Percentiles rank a stretch among this genome's conserved stretches.
These are phyloP conservation scores for Cyclura pinguis DNA, from an alignment of 2,797 vertebrate genomes.

Conservation along the genomic window DNA sequence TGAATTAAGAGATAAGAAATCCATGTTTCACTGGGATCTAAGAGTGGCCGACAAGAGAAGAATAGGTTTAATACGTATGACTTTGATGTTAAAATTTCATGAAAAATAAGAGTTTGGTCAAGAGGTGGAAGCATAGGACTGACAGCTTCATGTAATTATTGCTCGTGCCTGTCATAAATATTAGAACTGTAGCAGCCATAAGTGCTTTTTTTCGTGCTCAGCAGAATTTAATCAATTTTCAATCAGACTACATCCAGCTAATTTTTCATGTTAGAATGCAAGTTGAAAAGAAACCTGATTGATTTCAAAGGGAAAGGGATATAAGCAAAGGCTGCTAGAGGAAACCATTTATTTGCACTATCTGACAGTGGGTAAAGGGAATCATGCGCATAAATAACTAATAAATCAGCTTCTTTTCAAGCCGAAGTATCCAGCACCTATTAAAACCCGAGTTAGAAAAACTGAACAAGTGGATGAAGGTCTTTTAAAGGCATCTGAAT, in stretches of 20 bases:
- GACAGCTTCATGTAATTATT: neutral
- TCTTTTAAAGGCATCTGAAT: neutral
- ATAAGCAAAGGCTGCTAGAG: neutral
- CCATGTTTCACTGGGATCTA: too few relatives aligned
- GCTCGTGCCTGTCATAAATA: slow-evolving; percentile 1
- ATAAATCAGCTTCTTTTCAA: neutral
- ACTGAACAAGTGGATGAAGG: neutral
- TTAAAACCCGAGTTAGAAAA: neutral
- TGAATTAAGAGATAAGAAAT: neutral
- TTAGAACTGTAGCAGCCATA: slow-evolving; percentile 13
- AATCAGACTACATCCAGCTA: neutral
- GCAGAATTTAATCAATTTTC: slow-evolving; percentile 18
- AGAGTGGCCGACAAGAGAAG: neutral
- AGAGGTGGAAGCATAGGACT: neutral
- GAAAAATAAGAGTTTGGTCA: neutral
- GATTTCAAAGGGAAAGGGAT: slow-evolving; percentile 17
- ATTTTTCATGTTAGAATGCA: slow-evolving; percentile 7
- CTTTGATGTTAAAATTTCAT: neutral
- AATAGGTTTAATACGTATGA: neutral
- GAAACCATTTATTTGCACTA: neutral
- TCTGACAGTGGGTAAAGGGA: neutral
- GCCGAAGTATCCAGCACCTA: neutral
- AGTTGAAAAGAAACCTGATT: neutral
- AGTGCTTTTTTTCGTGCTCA: slow-evolving; percentile 1
- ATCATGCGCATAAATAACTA: slow-evolving; percentile 4